Conservation (phyloP, 2,113 vertebrate genomes). For the Apeltes quadracus region DNA sequence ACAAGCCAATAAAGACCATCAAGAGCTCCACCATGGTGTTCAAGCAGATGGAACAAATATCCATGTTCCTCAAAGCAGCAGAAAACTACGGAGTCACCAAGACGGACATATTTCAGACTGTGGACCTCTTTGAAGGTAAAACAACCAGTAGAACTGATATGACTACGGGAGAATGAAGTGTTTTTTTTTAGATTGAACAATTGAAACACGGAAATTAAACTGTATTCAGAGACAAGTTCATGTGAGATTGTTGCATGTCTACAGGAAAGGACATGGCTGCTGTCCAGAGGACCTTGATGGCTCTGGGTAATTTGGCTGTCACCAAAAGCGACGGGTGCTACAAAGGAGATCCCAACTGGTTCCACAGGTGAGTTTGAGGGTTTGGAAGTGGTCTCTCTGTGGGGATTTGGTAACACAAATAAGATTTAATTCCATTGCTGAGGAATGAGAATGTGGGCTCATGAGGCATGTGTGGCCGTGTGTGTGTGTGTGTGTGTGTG, state of each 20-base stretch:
- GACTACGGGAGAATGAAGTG: neutral
- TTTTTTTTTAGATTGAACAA: neutral
- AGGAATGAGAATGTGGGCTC: too few relatives aligned
- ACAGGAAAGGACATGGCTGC: constrained; percentile 93
- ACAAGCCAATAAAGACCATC: constrained; percentile 86
- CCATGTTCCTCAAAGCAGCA: constrained; percentile 90
- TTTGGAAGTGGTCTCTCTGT: neutral
- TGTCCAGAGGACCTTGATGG: constrained; percentile 93
- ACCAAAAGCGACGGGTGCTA: constrained; percentile 91
- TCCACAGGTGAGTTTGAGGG: constrained; percentile 87
- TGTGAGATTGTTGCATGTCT: constrained; percentile 39
- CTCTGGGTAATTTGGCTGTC: constrained; percentile 91
- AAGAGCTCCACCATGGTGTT: constrained; percentile 88
- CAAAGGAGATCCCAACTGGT: constrained; percentile 91
- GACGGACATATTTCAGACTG: constrained; percentile 95
- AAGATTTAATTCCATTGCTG: neutral
- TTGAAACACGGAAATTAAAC: neutral
- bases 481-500: neutral
- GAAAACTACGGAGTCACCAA: constrained; percentile 91
- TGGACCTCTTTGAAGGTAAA: constrained; percentile 93
- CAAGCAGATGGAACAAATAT: constrained; percentile 97
- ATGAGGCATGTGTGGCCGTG: neutral
- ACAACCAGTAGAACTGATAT: neutral
- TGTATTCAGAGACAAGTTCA: constrained; percentile 5
- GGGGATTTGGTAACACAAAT: constrained; percentile 15